Evolutionary conservation across 2,113 vertebrate genomes (phyloP).

Genomic region (Himantopus leucocephalus): DNA sequence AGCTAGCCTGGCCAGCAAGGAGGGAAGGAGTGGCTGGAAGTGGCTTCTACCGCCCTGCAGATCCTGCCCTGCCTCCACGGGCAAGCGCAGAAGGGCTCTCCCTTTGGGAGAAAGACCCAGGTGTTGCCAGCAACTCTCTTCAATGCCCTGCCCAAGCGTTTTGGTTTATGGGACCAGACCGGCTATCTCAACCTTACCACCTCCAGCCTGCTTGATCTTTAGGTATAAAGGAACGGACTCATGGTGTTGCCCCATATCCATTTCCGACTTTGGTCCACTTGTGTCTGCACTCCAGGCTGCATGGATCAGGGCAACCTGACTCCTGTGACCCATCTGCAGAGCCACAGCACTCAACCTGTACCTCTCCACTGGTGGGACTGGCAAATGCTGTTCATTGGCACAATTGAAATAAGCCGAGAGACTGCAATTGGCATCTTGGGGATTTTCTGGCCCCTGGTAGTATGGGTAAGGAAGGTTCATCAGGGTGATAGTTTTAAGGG

Average conservation of each 20-base stretch:
- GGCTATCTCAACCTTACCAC: neutral
- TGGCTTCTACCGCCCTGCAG: neutral
- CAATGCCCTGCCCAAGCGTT: neutral
- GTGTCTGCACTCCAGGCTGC: neutral
- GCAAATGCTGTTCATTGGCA: neutral
- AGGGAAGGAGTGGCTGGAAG: neutral
- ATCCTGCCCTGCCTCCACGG: neutral
- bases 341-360: rapidly evolving
- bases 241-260: neutral
- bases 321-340: neutral
- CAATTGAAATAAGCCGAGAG: rapidly evolving
- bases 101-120: neutral
- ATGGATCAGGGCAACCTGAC: neutral
- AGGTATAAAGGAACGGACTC: neutral
- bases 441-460: neutral
- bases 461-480: neutral
- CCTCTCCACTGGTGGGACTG: neutral
- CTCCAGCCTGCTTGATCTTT: neutral
- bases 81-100: rapidly evolving
- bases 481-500: neutral
- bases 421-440: neutral
- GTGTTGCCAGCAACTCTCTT: neutral
- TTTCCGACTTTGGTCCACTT: neutral
- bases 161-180: neutral
- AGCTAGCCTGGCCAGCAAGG: neutral